Base-by-base conservation (phyloP, 2,888 invertebrate species). In the Quadroppia sp. region DNA sequence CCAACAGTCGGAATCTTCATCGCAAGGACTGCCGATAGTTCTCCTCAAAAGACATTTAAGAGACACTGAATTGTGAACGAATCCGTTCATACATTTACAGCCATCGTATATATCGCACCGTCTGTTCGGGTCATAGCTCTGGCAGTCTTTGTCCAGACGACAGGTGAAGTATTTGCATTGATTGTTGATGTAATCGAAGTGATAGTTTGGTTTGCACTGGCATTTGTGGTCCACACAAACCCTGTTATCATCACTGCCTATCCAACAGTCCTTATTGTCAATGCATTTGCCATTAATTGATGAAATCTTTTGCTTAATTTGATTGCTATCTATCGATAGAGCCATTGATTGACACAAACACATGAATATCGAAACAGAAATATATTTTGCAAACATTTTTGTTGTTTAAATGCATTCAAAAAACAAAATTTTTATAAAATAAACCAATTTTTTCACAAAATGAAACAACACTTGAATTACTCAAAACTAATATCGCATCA, bases 81-180 rank as follows among this genome's bases (percentile, higher is more conserved):
- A 64, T n/a, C 64, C 64, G 13, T 64, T 64, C 36, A 23, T 13
- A 9, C 64, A 64, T 40, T 40, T 64, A 40, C 64, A 64, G 4
- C 40, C 40, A 40, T 64, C 64, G 40, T 64, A 64, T 9, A 20
- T 40, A 40, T 64, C 64, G 23, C 64, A 64, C 15, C n/a, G 7
- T 20, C 64, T n/a, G 40, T 64, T 36, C 40, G 11, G 64, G 13
- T 64, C 64, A 40, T 64, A 64, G 64, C 20, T 64, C 64, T 64
- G 64, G 23, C 64, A 64, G 64, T 64, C 64, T 64, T 64, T 64
- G n/a, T 64, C 64, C 64, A 64, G 40, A 64, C 64, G 64, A 40
- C 64, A 64, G 11, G 64, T 64, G 13, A 64, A 64, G 15, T 64
- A 64, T 30, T 64, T 64, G 40, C 64, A 64, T 20, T 64, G 64